Base-by-base conservation (phyloP, 2,888 invertebrate species). In the Acronicta leporina region DNA sequence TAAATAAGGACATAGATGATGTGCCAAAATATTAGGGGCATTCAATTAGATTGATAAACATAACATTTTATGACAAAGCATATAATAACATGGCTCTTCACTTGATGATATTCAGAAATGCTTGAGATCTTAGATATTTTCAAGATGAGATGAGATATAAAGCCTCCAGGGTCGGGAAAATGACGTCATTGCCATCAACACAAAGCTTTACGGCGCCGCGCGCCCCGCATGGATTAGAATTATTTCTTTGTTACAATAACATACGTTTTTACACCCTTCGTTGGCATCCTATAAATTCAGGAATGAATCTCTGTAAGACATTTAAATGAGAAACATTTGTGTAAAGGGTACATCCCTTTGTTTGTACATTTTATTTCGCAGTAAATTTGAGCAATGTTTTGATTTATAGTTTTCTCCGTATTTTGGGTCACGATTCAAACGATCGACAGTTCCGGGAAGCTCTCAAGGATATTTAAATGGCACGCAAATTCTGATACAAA, bases 181-280 rank as follows among this genome's bases (percentile, higher is more conserved):
- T 70, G 63, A 70, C 60, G 44, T 68, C 64, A 68, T 49, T 14
- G 13, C 45, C 14, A 35, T 51, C 41, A 14, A 43, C 40, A 49
- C 11, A 43, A n/a, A 47, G 35, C n/a, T 50, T 45, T 52, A 49
- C 47, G 65, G 58, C 71, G 65, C 58, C 73, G 13, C 10, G 7
- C 2, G n/a, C n/a, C n/a, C n/a, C n/a, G n/a, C n/a, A n/a, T n/a
- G 27, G 41, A 57, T 64, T 45, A 63, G 41, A 51, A 65, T 71
- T 64, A 49, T 53, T 60, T n/a, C 54, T 72, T 64, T 63, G 50
- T 60, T 43, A 5, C n/a, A 3, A 33, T 33, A 44, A 15, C 20
- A 45, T 46, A 30, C 9, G 11, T 42, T 35, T 47, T 45, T 25
- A 15, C 33, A 41, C 45, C 30, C 20, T n/a, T 14, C 41, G 13